Evolutionary conservation across 2,888 invertebrate genomes (phyloP).

Genomic region (Brachypalpus laphriformis): DNA sequence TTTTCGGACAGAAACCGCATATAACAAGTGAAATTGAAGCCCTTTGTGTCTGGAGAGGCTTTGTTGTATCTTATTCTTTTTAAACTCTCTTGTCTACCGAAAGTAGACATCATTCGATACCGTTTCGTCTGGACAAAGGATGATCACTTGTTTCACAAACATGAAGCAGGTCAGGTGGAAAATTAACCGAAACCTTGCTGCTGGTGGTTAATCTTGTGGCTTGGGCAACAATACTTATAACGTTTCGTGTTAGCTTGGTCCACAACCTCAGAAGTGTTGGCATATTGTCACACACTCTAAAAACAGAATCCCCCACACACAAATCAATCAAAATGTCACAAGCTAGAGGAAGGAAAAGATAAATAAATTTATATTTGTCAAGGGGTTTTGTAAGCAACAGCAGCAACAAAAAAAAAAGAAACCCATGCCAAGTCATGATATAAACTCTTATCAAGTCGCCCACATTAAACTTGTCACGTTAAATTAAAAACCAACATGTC

Average conservation of each 20-base stretch:
- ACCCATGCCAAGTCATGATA: background rate
- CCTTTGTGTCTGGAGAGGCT: background rate
- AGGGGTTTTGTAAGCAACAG: conserved; percentile 2
- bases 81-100: background rate
- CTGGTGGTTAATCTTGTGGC: background rate
- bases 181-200: background rate
- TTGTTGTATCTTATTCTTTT: background rate
- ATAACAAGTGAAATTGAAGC: conserved; percentile 41
- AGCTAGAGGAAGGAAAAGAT: background rate
- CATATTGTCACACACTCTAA: background rate
- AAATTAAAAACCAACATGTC: conserved; percentile 33
- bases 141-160: conserved; percentile 2
- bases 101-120: conserved; percentile 49
- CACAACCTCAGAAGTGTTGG: background rate
- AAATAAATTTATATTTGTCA: background rate
- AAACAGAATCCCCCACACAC: background rate
- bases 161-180: background rate
- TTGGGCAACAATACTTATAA: background rate
- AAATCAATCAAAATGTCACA: conserved; percentile 12
- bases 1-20: background rate
- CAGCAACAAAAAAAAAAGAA: background rate
- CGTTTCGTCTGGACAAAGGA: conserved; percentile 19
- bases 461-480: conserved; percentile 34
- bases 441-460: conserved; percentile 44
- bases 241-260: too few relatives aligned